Conservation (phyloP, 2,888 invertebrate species). For the Chesias legatella region DNA sequence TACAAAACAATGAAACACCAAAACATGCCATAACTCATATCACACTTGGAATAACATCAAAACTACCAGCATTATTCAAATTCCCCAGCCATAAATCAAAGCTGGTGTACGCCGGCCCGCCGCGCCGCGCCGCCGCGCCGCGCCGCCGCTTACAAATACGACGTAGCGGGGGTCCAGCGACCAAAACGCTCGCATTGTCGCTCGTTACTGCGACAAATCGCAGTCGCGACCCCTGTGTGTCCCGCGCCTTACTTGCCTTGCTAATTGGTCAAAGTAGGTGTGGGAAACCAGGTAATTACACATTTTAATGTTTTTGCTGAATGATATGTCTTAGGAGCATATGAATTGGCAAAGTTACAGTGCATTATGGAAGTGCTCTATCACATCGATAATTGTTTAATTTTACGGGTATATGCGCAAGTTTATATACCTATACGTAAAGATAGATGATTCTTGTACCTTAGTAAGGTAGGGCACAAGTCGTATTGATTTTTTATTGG, state of each 20-base stretch:
- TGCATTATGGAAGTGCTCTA: not conserved
- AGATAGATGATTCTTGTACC: too few species aligned
- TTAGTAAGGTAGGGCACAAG: too few species aligned
- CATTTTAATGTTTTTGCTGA: conserved; percentile 6
- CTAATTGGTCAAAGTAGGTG: conserved; percentile 29
- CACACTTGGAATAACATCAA: conserved; percentile 4
- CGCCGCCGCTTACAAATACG: conserved; percentile 56
- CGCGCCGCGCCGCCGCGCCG: conserved; percentile 20
- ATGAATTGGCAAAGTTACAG: conserved; percentile 3
- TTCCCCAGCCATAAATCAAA: conserved; percentile 16
- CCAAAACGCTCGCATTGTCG: conserved; percentile 68
- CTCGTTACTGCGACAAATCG: conserved; percentile 66
- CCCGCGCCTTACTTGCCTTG: conserved; percentile 21
- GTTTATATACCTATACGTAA: too few species aligned
- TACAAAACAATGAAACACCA: conserved; percentile 15
- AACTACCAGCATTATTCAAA: conserved; percentile 12
- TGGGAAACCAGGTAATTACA: conserved; percentile 28
- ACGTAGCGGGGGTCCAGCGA: conserved; percentile 64
- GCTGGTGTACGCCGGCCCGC: conserved; percentile 18
- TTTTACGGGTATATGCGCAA: too few species aligned
- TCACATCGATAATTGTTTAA: too few species aligned
- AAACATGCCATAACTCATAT: conserved; percentile 1
- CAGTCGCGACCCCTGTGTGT: conserved; percentile 25
- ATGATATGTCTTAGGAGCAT: conserved; percentile 4
- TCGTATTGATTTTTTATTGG: too few species aligned